These are phyloP conservation scores for Elachura formosa DNA, from an alignment of 2,113 vertebrate genomes.

Conservation along the genomic window DNA sequence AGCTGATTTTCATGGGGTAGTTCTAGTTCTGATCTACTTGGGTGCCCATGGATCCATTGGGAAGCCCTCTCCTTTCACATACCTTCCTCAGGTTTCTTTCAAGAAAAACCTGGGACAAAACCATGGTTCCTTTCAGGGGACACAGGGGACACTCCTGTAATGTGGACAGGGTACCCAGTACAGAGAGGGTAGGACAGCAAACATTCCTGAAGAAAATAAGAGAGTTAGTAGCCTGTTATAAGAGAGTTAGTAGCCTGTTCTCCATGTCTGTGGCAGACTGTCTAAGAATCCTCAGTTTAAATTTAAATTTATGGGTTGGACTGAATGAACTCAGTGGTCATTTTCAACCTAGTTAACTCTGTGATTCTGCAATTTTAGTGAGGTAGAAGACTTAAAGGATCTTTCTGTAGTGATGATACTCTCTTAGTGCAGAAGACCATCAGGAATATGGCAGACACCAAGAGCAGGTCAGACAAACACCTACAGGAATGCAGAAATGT, in stretches of 20 bases:
- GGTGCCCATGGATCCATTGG: accelerated
- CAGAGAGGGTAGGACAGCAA: neutral
- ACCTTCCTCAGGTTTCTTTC: neutral
- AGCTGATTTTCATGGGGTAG: neutral
- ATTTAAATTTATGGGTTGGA: neutral
- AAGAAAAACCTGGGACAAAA: neutral
- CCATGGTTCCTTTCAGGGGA: neutral
- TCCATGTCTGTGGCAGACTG: neutral
- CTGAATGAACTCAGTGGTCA: neutral
- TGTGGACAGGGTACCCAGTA: neutral
- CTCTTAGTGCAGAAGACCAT: neutral
- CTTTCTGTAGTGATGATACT: neutral
- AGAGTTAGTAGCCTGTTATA: neutral
- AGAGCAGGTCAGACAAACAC: neutral
- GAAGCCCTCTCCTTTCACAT: neutral
- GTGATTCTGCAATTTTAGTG: neutral
- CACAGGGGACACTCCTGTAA: neutral
- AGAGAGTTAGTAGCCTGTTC: neutral
- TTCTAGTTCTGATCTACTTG: neutral
- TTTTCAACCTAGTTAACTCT: neutral
- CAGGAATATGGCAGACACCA: neutral
- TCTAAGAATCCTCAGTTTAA: neutral
- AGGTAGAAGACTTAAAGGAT: neutral
- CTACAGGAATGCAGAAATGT: neutral
- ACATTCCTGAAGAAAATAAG: neutral